Evolutionary conservation across 2,113 vertebrate species (phyloP).

Genomic region (Setophaga petechia): DNA sequence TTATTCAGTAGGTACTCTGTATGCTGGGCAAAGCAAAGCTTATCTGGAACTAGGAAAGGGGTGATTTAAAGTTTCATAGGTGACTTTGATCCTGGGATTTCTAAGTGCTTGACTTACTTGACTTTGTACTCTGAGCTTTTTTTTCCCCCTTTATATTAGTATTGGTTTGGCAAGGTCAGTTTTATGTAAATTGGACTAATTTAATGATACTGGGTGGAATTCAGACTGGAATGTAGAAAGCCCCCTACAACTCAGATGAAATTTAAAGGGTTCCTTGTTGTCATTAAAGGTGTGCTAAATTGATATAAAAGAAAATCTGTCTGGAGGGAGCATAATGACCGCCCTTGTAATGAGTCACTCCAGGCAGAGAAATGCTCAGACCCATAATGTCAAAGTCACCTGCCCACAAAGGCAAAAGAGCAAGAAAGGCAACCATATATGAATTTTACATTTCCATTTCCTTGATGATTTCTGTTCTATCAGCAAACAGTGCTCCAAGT

Average conservation of each 20-base stretch:
- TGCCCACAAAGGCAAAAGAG: not conserved
- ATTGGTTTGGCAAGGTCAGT: not conserved
- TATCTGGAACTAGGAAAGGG: not conserved
- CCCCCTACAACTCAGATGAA: not conserved
- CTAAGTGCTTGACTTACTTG: not conserved
- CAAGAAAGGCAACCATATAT: not conserved
- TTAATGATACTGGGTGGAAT: slow-evolving; percentile 27
- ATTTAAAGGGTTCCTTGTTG: slow-evolving; percentile 5
- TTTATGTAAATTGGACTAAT: slow-evolving; percentile 26
- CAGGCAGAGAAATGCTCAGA: not conserved
- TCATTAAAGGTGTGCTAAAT: slow-evolving; percentile 37
- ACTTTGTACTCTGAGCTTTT: not conserved
- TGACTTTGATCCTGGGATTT: slow-evolving; percentile 7
- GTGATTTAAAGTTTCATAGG: not conserved
- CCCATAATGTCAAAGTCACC: not conserved
- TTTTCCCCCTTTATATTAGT: not conserved
- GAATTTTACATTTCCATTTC: not conserved
- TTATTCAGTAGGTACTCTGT: not conserved
- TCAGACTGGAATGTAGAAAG: slow-evolving; percentile 1
- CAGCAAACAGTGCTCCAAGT: not conserved
- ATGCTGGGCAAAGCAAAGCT: not conserved
- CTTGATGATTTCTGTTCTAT: not conserved
- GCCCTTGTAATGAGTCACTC: not conserved
- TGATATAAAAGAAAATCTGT: slow-evolving; percentile 1
- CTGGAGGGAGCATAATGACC: slow-evolving; percentile 17